These are phyloP conservation scores for Cosmia pyralina DNA, from an alignment of 2,888 invertebrate genomes.

Conservation along the genomic window DNA sequence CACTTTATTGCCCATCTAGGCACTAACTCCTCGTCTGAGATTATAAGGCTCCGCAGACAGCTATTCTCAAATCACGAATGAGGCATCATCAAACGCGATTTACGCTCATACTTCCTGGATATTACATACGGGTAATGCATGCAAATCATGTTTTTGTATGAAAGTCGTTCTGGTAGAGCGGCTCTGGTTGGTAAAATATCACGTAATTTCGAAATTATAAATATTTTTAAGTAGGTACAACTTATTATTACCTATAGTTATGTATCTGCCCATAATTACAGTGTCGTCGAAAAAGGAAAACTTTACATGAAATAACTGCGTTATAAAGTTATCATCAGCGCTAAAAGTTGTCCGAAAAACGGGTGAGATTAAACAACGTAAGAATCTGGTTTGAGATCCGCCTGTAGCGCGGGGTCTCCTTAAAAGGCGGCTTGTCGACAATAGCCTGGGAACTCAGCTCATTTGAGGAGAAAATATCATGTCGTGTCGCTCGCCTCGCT, in stretches of 20 bases:
- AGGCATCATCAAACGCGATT: constrained; percentile 43
- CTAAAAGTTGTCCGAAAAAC: constrained; percentile 60
- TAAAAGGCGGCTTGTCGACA: constrained; percentile 87
- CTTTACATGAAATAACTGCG: constrained; percentile 55
- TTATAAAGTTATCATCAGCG: constrained; percentile 67
- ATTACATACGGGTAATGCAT: constrained; percentile 14
- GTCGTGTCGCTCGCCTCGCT: constrained; percentile 80
- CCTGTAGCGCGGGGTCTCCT: constrained; percentile 82
- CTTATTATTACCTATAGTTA: background rate
- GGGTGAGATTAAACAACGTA: constrained; percentile 72
- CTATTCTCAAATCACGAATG: constrained; percentile 48
- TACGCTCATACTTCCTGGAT: constrained; percentile 16
- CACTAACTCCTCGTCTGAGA: constrained; percentile 50
- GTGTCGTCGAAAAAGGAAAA: constrained; percentile 34
- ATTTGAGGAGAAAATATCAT: constrained; percentile 89
- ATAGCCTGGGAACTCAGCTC: constrained; percentile 89
- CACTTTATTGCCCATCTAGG: constrained; percentile 58
- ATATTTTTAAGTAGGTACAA: background rate
- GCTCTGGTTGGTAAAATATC: constrained; percentile 17
- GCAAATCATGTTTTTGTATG: constrained; percentile 32
- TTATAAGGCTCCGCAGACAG: constrained; percentile 52
- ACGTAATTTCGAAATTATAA: constrained; percentile 22
- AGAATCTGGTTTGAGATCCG: constrained; percentile 82
- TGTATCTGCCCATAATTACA: constrained; percentile 37
- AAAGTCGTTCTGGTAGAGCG: constrained; percentile 3